phyloP scores from a whole-genome alignment of 2,113 vertebrate genomes.

The Lagopus muta region DNA sequence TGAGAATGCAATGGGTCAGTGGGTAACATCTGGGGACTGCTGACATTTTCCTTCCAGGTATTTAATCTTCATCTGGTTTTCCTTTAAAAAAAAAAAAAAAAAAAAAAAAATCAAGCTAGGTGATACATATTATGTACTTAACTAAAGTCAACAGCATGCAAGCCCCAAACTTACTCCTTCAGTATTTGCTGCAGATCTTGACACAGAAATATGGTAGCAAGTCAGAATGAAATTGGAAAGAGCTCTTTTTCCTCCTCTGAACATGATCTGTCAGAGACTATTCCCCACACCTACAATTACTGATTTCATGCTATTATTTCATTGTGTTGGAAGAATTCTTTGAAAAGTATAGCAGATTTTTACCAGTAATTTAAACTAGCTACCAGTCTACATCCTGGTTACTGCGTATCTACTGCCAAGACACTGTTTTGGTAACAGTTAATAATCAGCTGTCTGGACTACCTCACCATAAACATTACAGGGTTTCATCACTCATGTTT shows the following conservation, averaged over 20 bases:
- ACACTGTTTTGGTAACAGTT: slow-evolving; percentile 81
- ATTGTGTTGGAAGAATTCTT: slow-evolving; percentile 16
- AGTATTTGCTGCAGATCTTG: slow-evolving; percentile 46
- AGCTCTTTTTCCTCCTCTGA: background rate
- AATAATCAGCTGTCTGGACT: slow-evolving; percentile 82
- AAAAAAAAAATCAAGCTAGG: background rate
- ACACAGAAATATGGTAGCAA: background rate
- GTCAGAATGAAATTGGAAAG: slow-evolving; percentile 48
- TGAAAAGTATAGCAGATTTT: slow-evolving; percentile 39
- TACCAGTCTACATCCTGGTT: slow-evolving; percentile 66
- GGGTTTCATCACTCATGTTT: slow-evolving; percentile 81
- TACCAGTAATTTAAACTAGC: slow-evolving; percentile 63
- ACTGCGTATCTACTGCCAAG: slow-evolving; percentile 71
- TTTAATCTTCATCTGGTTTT: background rate
- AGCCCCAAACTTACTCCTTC: slow-evolving; percentile 6
- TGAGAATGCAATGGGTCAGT: background rate
- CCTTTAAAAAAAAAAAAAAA: no score
- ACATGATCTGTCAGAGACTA: background rate
- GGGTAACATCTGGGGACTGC: background rate
- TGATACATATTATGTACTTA: background rate
- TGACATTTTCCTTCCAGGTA: slow-evolving; percentile 21
- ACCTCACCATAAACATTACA: slow-evolving; percentile 79
- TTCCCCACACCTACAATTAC: background rate
- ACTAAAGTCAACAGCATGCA: background rate
- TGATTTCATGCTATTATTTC: slow-evolving; percentile 28